Base-by-base conservation (phyloP, 2,888 invertebrate species). In the Allolobophora icterica region DNA sequence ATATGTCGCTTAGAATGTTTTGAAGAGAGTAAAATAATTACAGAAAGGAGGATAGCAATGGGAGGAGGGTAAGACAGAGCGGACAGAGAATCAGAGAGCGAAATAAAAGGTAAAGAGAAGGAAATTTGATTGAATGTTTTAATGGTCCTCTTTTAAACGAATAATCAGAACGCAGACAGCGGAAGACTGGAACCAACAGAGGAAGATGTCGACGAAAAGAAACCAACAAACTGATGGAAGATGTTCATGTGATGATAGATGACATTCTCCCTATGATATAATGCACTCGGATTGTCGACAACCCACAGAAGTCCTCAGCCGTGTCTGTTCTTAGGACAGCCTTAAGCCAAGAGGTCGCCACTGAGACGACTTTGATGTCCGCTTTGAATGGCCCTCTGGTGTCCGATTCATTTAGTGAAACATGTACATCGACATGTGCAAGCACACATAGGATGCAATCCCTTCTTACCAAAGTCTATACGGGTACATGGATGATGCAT, bases 371-470 rank as follows among this genome's bases (percentile, higher is more conserved):
- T 71, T 71, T 71, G 71, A n/a, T 71, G 71, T 71, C 13, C n/a
- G 71, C n/a, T 71, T 71, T 71, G n/a, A n/a, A 71, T 71, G 71
- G 71, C n/a, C 71, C 71, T 71, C 71, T 71, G 71, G 71, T 71
- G 71, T 8, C 71, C 71, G 71, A 71, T 71, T 71, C n/a, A 71
- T 71, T 71, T n/a, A 17, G 71, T 11, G 17, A 30, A 71, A 71
- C 71, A 71, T 71, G 71, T 71, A 17, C 71, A 71, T n/a, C 71
- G 71, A n/a, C n/a, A 71, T 71, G n/a, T 1, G n/a, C 71, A 71
- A n/a, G 11, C 30, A 71, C 30, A 71, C 71, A n/a, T 71, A 71
- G 71, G 17, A 30, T 71, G 71, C 8, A 71, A 6, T 71, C 71
- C 71, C 71, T n/a, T 71, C 71, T 71, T 71, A 71, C 30, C n/a